Conservation (phyloP, 2,888 invertebrate species). For the Proisotoma minuta region DNA sequence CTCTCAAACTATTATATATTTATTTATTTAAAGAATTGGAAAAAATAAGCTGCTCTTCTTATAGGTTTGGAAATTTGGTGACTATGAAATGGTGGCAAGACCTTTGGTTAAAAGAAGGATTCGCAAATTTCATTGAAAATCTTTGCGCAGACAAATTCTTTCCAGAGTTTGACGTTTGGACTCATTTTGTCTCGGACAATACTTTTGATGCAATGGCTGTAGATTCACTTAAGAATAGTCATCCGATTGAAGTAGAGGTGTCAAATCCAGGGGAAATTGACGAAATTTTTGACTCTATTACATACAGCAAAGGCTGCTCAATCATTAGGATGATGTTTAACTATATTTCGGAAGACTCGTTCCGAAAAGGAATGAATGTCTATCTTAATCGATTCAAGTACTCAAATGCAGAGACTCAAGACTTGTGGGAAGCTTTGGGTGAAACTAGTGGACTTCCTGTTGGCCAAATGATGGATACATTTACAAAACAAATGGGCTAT, state of each 20-base stretch:
- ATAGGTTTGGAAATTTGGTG: conserved; percentile 14
- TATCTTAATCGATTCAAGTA: conserved; percentile 51
- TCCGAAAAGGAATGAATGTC: conserved; percentile 51
- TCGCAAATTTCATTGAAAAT: conserved; percentile 59
- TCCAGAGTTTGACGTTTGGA: conserved; percentile 59
- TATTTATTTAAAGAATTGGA: too few species aligned
- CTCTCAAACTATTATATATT: too few species aligned
- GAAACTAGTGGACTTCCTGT: conserved; percentile 54
- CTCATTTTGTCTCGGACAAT: conserved; percentile 55
- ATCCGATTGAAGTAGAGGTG: conserved; percentile 49
- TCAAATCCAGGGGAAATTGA: conserved; percentile 48
- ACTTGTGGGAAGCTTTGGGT: conserved; percentile 53
- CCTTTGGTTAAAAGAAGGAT: conserved; percentile 50
- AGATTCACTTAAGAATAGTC: conserved; percentile 54
- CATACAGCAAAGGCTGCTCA: conserved; percentile 49
- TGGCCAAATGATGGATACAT: conserved; percentile 53
- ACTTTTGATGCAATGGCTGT: conserved; percentile 53
- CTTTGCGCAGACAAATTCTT: conserved; percentile 56
- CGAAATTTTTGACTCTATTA: conserved; percentile 50
- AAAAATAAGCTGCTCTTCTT: background rate
- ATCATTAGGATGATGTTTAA: conserved; percentile 53
- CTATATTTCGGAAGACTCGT: conserved; percentile 49
- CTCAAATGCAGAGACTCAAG: conserved; percentile 52
- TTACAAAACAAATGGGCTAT: conserved; percentile 57
- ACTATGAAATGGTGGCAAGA: conserved; percentile 17